Percentiles rank a stretch among this genome's conserved stretches.
These are phyloP conservation scores for Pristiophorus japonicus DNA, from an alignment of 2,113 vertebrate genomes.

Conservation along the genomic window DNA sequence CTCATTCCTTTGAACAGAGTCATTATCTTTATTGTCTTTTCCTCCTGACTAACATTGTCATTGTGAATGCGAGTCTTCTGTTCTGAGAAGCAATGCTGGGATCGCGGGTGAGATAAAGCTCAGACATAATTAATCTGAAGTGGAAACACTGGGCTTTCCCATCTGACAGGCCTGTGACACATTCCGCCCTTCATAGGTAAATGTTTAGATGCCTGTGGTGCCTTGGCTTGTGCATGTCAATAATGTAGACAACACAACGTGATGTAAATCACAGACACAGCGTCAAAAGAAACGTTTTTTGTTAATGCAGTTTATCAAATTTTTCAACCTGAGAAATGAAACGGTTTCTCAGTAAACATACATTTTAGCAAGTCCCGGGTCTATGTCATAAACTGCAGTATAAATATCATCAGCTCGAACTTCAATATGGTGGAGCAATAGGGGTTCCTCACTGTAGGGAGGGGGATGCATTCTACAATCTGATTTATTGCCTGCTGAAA, in stretches of 20 bases:
- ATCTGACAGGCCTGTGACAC: background rate
- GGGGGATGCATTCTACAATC: background rate
- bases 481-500: background rate
- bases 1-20: background rate
- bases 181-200: background rate
- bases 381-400: background rate
- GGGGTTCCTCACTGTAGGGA: background rate
- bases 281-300: background rate
- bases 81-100: background rate
- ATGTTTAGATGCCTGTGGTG: background rate
- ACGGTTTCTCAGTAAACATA: background rate
- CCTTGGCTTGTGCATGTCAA: background rate
- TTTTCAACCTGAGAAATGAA: background rate
- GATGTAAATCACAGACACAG: background rate
- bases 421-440: constrained; percentile 4
- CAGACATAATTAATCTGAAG: background rate
- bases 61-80: background rate
- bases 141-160: background rate
- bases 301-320: background rate
- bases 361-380: background rate
- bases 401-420: background rate
- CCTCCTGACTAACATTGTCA: background rate
- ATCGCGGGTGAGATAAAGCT: background rate
- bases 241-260: background rate
- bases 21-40: background rate